A percentile compares a stretch with the other conserved stretches of the same genome.
Evolutionary conservation across 2,888 invertebrate species (phyloP).

Genomic region (Mantis religiosa): DNA sequence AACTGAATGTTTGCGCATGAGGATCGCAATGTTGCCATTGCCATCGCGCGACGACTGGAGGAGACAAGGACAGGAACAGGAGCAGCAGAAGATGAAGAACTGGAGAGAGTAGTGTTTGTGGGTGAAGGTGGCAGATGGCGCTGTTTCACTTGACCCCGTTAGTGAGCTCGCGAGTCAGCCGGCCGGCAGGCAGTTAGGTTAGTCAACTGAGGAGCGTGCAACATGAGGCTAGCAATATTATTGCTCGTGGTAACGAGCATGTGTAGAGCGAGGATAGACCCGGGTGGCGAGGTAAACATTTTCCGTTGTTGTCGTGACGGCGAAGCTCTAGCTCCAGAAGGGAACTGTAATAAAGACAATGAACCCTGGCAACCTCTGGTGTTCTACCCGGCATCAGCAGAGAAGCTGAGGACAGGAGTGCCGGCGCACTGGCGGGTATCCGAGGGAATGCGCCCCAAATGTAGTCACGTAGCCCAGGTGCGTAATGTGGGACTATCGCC

Average conservation of each 20-base stretch:
- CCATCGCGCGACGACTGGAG: background rate
- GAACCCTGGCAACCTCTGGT: slow-evolving; percentile 54
- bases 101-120: background rate
- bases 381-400: slow-evolving; percentile 50
- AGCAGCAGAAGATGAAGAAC: background rate
- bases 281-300: background rate
- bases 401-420: slow-evolving; percentile 42
- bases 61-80: background rate
- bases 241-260: background rate
- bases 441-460: slow-evolving; percentile 40
- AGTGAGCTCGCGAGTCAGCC: background rate
- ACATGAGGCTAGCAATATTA: background rate
- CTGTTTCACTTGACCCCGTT: background rate
- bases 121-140: background rate
- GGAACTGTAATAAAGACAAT: background rate
- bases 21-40: background rate
- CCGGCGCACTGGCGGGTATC: slow-evolving; percentile 51
- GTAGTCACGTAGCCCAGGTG: slow-evolving; percentile 42
- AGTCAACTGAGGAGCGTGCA: background rate
- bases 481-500: background rate
- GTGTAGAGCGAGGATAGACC: background rate
- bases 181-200: background rate
- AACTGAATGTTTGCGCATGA: background rate
- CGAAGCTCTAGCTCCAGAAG: background rate
- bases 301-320: slow-evolving; percentile 23